Evolutionary conservation across 2,888 invertebrate genomes (phyloP), one percentile per base, ranked within the genome.

Genomic region (Synergus gifuensis): DNA sequence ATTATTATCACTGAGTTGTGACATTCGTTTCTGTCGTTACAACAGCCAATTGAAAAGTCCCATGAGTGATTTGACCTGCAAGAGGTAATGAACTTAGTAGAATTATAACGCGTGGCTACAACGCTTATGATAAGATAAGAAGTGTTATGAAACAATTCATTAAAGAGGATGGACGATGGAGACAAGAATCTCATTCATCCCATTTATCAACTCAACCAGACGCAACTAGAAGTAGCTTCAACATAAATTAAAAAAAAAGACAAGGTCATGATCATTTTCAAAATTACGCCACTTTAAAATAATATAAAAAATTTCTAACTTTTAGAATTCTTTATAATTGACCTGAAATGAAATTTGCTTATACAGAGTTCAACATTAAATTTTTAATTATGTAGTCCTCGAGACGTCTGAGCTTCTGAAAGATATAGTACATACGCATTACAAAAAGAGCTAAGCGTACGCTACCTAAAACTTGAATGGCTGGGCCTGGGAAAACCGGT

Each of bases 121-220:
- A 73, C n/a, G 11, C 36, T 73, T 73, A 36, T 49, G 73, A 73
- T 73, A 73, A 73, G 73, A 73, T 73, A 54, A 54, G 54, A 73
- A n/a, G 49, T 73, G 36, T 73, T 73, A 73, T 54, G 73, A 54
- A 73, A 73, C 36, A 36, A 36, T 36, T 49, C 18, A 73, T 54
- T 73, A 36, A 73, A 49, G 46, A n/a, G 69, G 22, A 28, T 54
- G 54, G 9, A 54, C 54, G n/a, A 54, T 54, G 54, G n/a, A n/a
- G 54, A 54, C 54, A 54, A 54, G 54, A 66, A 67, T 67, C 44
- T 44, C 46, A 42, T 22, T 67, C 16, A 44, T 44, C 28, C 7
- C 46, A 49, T 14, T 69, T 69, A 69, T 69, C 69, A 69, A 8
- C 18, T 49, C 3, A 49, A 69, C 14, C 44, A 67, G 5, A 0